phyloP scores from a whole-genome alignment of 2,113 vertebrate genomes.

The Manacus vitellinus region DNA sequence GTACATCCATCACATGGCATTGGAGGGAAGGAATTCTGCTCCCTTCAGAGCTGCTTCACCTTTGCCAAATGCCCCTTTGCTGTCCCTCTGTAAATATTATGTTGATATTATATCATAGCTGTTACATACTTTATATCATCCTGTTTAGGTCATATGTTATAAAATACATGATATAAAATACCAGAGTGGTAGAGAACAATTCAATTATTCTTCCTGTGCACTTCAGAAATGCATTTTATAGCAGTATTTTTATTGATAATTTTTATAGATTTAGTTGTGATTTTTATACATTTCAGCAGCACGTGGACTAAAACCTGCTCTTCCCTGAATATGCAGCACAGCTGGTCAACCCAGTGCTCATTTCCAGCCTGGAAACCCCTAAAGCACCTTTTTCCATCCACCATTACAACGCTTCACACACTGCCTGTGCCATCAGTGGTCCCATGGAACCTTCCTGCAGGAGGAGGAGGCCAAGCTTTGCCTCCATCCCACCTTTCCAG shows the following conservation, averaged over 20 bases:
- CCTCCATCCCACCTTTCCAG: neutral
- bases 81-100: rapidly evolving
- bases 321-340: neutral
- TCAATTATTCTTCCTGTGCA: rapidly evolving
- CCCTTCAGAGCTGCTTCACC: neutral
- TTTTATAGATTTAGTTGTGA: neutral
- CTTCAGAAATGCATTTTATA: neutral
- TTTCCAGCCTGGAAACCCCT: neutral
- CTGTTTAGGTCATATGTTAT: neutral
- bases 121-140: neutral
- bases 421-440: neutral
- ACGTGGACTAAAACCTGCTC: neutral
- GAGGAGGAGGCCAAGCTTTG: neutral
- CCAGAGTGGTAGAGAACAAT: rapidly evolving
- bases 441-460: rapidly evolving
- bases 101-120: rapidly evolving
- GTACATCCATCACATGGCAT: neutral
- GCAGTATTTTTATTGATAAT: neutral
- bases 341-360: rapidly evolving
- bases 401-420: rapidly evolving
- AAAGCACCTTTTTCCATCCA: rapidly evolving
- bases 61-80: rapidly evolving
- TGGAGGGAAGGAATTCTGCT: neutral
- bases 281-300: neutral
- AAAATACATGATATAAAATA: neutral